Evolutionary conservation across 1,140 invertebrate genomes (phyloP).

Genomic region (Anadara kagoshimensis): DNA sequence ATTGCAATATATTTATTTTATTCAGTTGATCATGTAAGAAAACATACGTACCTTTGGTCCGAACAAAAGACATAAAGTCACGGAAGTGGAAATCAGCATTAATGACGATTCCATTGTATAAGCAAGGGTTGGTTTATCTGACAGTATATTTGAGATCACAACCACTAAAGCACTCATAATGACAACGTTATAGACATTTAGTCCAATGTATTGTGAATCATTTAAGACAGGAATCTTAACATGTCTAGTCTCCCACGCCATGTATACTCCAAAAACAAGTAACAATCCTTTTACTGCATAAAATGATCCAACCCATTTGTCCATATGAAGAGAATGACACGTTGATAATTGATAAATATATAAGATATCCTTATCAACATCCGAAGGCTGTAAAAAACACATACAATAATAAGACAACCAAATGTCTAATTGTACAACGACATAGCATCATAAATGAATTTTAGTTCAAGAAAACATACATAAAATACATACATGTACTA

Average conservation of each 20-base stretch:
- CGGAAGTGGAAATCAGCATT: constrained; percentile 89
- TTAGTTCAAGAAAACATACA: too few species aligned
- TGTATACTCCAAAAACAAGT: constrained; percentile 83
- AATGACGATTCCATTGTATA: constrained; percentile 88
- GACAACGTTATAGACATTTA: constrained; percentile 93
- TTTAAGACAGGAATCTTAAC: constrained; percentile 72
- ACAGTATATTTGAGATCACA: constrained; percentile 88
- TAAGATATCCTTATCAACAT: constrained; percentile 76
- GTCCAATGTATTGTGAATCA: constrained; percentile 70
- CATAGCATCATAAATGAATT: too few species aligned
- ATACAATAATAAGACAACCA: too few species aligned
- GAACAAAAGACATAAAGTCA: constrained; percentile 89
- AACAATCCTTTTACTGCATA: constrained; percentile 93
- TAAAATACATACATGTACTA: too few species aligned
- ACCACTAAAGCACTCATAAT: constrained; percentile 90
- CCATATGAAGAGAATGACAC: constrained; percentile 88
- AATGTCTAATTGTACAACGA: too few species aligned
- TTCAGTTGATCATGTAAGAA: too few species aligned
- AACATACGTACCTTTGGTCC: constrained; percentile 84
- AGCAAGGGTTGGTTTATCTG: constrained; percentile 87
- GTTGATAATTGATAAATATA: constrained; percentile 93
- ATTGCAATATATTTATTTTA: too few species aligned
- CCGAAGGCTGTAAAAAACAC: constrained; percentile 42
- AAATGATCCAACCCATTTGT: constrained; percentile 89
- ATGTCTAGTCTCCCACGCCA: constrained; percentile 70